These are phyloP conservation scores for Drosophila melanogaster DNA, from an alignment of 1,140 invertebrate genomes.

Conservation along the genomic window DNA sequence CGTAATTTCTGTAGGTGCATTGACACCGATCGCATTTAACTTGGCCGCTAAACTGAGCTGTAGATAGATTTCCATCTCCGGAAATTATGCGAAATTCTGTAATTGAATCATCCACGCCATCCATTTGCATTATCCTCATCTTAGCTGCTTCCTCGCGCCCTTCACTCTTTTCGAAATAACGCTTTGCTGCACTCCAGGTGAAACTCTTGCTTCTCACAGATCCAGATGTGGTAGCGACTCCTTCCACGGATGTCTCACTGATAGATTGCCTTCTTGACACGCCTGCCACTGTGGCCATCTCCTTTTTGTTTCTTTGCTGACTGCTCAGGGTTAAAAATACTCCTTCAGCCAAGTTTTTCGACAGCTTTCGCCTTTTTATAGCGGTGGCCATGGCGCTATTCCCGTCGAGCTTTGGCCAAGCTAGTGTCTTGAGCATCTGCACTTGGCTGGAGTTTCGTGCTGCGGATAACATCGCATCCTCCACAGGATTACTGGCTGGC, in stretches of 20 bases:
- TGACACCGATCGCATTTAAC: slow-evolving; percentile 95
- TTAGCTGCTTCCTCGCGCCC: slow-evolving; percentile 86
- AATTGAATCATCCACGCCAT: slow-evolving; percentile 90
- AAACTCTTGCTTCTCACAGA: slow-evolving; percentile 80
- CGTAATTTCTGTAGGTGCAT: slow-evolving; percentile 94
- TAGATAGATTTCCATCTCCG: slow-evolving; percentile 62
- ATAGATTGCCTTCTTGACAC: slow-evolving; percentile 65
- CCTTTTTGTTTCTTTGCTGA: slow-evolving; percentile 73
- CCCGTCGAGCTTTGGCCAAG: slow-evolving; percentile 85
- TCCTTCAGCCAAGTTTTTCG: slow-evolving; percentile 85
- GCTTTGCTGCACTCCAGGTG: slow-evolving; percentile 83
- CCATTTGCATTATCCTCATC: slow-evolving; percentile 88
- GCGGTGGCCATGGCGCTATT: slow-evolving; percentile 86
- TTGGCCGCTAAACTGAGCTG: slow-evolving; percentile 87
- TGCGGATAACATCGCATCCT: slow-evolving; percentile 87
- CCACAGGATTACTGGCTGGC: slow-evolving; percentile 87
- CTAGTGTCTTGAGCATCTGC: slow-evolving; percentile 85
- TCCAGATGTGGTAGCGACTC: slow-evolving; percentile 17
- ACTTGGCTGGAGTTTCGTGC: slow-evolving; percentile 83
- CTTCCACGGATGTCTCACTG: slow-evolving; percentile 37
- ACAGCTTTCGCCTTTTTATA: slow-evolving; percentile 89
- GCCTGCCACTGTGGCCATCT: slow-evolving; percentile 63
- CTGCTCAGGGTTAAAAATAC: slow-evolving; percentile 85
- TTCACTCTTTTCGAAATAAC: slow-evolving; percentile 70
- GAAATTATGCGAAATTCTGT: slow-evolving; percentile 82